Conservation (phyloP, 2,113 vertebrate species). For the Gymnogyps californianus region DNA sequence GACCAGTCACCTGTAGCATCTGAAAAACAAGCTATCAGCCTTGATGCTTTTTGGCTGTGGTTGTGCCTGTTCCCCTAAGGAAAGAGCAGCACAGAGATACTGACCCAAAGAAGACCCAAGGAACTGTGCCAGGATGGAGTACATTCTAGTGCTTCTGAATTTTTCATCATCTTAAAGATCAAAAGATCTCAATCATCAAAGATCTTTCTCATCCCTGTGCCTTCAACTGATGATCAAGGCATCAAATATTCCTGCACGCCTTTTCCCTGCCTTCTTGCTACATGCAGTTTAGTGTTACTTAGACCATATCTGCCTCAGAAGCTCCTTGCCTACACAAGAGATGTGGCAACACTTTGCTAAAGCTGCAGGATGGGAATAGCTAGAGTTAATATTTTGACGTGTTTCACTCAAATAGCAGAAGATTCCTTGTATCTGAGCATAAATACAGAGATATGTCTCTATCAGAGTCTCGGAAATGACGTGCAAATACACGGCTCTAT, state of each 20-base stretch:
- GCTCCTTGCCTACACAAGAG: neutral
- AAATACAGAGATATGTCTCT: neutral
- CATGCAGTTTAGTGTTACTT: neutral
- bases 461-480: rapidly evolving
- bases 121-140: neutral
- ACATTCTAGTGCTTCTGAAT: neutral
- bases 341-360: neutral
- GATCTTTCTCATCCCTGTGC: neutral
- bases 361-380: neutral
- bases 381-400: neutral
- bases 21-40: neutral
- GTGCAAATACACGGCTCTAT: neutral
- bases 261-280: neutral
- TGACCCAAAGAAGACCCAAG: neutral
- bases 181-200: slow-evolving; percentile 40
- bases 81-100: neutral
- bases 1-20: neutral
- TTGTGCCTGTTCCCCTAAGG: neutral
- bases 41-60: neutral
- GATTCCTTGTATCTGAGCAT: neutral
- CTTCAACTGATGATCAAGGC: slow-evolving; percentile 23
- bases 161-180: slow-evolving; percentile 9
- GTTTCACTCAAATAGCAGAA: neutral
- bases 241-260: neutral
- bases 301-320: neutral